Conservation (phyloP, 2,888 invertebrate species). For the Zaprionus lineosus region DNA sequence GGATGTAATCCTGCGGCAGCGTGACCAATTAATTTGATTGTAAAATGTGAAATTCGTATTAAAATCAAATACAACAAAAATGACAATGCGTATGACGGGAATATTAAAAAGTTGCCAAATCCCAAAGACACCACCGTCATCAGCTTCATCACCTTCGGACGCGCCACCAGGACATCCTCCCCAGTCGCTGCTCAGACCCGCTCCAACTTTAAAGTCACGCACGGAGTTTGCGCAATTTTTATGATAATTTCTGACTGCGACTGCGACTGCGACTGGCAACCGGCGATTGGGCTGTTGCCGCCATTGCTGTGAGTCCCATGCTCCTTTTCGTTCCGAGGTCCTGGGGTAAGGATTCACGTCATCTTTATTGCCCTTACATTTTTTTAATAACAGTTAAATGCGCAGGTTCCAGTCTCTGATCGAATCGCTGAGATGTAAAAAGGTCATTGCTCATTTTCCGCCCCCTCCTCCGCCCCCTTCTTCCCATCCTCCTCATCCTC, state of each 20-base stretch:
- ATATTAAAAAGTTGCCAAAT: conserved; percentile 73
- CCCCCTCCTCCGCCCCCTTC: background rate
- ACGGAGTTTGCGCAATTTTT: conserved; percentile 78
- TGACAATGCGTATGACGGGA: conserved; percentile 77
- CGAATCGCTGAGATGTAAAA: conserved; percentile 66
- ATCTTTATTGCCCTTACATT: conserved; percentile 25
- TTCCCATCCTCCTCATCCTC: conserved; percentile 1
- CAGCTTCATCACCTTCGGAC: conserved; percentile 20
- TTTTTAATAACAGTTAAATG: conserved; percentile 67
- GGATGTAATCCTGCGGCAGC: conserved; percentile 80
- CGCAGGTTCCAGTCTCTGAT: conserved; percentile 41
- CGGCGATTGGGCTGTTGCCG: conserved; percentile 67
- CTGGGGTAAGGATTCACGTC: conserved; percentile 40
- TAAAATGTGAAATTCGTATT: conserved; percentile 82
- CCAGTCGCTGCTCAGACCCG: conserved; percentile 5
- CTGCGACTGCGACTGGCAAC: no score
- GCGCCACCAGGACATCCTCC: conserved; percentile 1
- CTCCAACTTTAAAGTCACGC: conserved; percentile 66
- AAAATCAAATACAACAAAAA: conserved; percentile 81
- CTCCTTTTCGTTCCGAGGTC: background rate
- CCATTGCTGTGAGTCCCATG: conserved; percentile 48
- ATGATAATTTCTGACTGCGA: conserved; percentile 70
- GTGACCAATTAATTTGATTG: conserved; percentile 83
- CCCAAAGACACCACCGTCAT: conserved; percentile 54
- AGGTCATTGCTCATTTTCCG: conserved; percentile 36